phyloP scores from a whole-genome alignment of 2,797 vertebrate genomes.

The Graptemys geographica region DNA sequence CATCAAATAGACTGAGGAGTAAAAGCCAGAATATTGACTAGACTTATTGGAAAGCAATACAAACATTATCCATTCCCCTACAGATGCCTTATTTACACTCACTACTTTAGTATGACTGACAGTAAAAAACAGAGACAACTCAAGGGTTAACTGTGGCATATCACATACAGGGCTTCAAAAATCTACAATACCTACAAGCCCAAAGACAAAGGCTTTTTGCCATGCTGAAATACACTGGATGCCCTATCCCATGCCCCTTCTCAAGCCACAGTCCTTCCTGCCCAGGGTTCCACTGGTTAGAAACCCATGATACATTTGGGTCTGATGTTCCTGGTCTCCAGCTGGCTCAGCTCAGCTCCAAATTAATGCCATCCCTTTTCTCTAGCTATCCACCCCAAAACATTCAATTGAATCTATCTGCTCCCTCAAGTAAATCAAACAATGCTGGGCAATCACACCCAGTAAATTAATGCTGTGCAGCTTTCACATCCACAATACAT shows the following conservation, averaged over 20 bases:
- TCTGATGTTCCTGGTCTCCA: not conserved
- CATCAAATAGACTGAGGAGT: not conserved
- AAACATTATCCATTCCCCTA: not conserved
- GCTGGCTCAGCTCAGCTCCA: not conserved
- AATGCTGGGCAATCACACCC: not conserved
- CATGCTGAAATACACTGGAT: not conserved
- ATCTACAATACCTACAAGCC: not conserved
- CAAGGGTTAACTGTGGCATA: not conserved
- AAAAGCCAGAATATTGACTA: not conserved
- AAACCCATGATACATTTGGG: not conserved
- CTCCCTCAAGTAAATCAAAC: not conserved
- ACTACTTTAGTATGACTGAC: not conserved
- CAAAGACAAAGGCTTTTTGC: not conserved
- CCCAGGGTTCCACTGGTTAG: not conserved
- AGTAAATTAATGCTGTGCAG: not conserved
- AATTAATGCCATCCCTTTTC: not conserved
- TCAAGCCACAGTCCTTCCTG: not conserved
- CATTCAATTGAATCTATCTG: not conserved
- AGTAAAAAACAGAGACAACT: not conserved
- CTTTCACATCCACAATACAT: not conserved
- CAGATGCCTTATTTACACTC: not conserved
- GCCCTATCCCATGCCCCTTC: not conserved
- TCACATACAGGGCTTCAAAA: not conserved
- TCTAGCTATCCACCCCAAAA: not conserved
- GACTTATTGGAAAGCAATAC: not conserved